Base-by-base conservation (phyloP, 2,888 invertebrate species). In the Periphyllus acericola region DNA sequence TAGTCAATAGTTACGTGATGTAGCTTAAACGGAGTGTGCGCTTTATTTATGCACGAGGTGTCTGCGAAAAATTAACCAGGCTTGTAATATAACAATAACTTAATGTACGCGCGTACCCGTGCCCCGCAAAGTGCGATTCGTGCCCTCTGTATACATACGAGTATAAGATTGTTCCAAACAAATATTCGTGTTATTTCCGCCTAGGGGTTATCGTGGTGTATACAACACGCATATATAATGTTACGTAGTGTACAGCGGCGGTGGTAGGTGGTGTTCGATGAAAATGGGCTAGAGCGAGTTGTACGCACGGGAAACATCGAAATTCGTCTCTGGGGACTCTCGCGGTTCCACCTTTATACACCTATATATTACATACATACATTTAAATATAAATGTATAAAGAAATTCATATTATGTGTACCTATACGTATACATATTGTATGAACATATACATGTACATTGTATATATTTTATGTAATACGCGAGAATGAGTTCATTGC, bases 291-390 rank as follows among this genome's bases (percentile, higher is more conserved):
- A 66, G 4, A 29, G 9, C 29, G 29, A 78, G 32, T 78, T 32
- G n/a, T n/a, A 76, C n/a, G n/a, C 14, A 14, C 5, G 17, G 21
- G 55, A 55, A 34, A 79, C 25, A 25, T 14, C 55, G n/a, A 79
- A 79, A 79, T 79, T 79, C 34, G 34, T 79, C 79, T 55, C 55
- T 55, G 6, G 79, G 60, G 79, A 79, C 34, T 55, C 25, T n/a
- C 34, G 17, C 29, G 32, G 25, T n/a, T 60, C 55, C 14, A 0
- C 34, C 1, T 14, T 2, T 3, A 21, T 19, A 60, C 25, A 60
- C 21, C 4, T 60, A 66, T 29, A 66, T 60, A 21, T 21, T 60
- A 46, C 2, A 1, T 46, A 11, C 14, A 46, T 46, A 46, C 46
- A 46, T 46, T 46, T 46, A 5, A 46, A 46, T 46, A 46, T 46